Evolutionary conservation across 2,797 vertebrate species (phyloP), one percentile per base, ranked within the genome.

Genomic region (Gila robusta): DNA sequence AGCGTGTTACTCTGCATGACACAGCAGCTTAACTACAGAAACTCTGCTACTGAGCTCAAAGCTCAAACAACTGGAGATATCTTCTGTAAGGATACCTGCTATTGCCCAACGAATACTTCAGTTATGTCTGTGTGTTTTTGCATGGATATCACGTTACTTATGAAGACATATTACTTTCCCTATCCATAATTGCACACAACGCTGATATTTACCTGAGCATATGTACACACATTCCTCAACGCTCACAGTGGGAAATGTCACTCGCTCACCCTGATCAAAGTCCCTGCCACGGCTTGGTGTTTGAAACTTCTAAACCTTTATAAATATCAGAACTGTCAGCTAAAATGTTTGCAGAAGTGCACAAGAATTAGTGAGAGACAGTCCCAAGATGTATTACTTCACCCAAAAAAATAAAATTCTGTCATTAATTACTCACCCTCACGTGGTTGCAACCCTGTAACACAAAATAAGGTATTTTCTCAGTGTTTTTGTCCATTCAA

Each of bases 251-350:
- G 85, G 87, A 74, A 77, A 49, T 59, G 62, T 87, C 74, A 64
- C 56, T 66, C 73, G 62, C 69, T 71, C 44, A 66, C 69, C 44
- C 56, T 59, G 74, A 89, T 90, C 82, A 90, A 90, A 86, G 76
- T 81, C 54, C 28, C 67, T 9, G 67, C 17, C 73, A 21, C n/a
- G 41, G 81, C 52, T 73, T 73, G 56, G 66, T 69, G 64, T 80
- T 82, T 83, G 70, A 17, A 56, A 84, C 76, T 67, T 69, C 76
- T 72, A 87, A 87, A 88, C 49, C 76, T 12, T 26, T 69, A 81
- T 76, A 89, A 88, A 87, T 82, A 86, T 87, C 86, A 87, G 26
- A 32, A 59, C 83, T 87, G 87, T 88, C 89, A 87, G 70, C 71
- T 32, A 41, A 56, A 35, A 49, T 83, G 59, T 79, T 41, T 72